These are phyloP conservation scores for Salvelinus sp. DNA, from an alignment of 2,113 vertebrate genomes.

Conservation along the genomic window DNA sequence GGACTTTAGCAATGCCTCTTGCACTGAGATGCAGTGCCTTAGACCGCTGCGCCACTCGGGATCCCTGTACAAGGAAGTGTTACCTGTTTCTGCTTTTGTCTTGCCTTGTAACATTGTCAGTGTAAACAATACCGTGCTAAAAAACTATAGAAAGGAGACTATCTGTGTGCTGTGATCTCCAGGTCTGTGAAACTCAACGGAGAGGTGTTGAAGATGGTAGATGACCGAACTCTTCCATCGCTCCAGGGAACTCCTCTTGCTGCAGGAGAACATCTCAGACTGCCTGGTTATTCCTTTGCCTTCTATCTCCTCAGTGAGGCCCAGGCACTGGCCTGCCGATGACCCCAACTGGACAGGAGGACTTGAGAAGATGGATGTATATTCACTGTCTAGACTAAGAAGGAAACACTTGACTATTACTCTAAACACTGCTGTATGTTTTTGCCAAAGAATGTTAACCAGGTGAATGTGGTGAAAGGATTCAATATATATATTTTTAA, in stretches of 20 bases:
- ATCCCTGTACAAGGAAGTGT: too few species aligned
- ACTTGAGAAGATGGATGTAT: not conserved
- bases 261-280: slow-evolving; percentile 64
- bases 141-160: too few species aligned
- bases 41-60: too few species aligned
- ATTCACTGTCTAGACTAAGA: too few species aligned
- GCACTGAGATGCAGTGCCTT: too few species aligned
- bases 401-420: not conserved
- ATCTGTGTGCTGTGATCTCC: not conserved
- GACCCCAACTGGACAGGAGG: slow-evolving; percentile 25
- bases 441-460: not conserved
- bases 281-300: slow-evolving; percentile 84
- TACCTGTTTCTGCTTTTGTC: not conserved
- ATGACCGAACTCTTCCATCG: slow-evolving; percentile 81
- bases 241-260: slow-evolving; percentile 69
- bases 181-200: slow-evolving; percentile 84
- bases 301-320: slow-evolving; percentile 86
- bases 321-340: slow-evolving; percentile 76
- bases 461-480: not conserved
- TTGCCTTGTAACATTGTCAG: not conserved
- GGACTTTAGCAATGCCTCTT: too few species aligned
- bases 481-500: not conserved
- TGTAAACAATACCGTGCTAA: not conserved
- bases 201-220: slow-evolving; percentile 81
- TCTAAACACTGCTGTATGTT: not conserved